Base-by-base conservation (phyloP, 92 coral and sea anemone genomes). In the Bergia sp. region DNA sequence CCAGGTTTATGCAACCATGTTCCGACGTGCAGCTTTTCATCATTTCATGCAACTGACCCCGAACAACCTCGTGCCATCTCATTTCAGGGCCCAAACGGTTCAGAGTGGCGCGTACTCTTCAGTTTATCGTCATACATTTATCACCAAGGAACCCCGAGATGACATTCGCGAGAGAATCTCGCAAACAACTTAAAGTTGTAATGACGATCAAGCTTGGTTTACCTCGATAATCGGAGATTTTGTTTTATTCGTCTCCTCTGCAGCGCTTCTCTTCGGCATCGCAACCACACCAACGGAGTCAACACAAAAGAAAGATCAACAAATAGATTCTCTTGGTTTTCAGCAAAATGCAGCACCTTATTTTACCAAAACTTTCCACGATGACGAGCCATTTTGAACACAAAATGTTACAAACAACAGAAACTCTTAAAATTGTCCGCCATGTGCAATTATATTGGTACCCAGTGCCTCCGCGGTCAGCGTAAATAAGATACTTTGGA, bases 361-460 rank as follows among this genome's bases (percentile, higher is more conserved):
- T 38, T 8, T 21, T 40, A 86, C 49, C 37, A 36, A 65, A 82
- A 76, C 87, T 65, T 83, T 21, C 16, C 37, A 15, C 39, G 11
- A 76, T 71, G 39, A 2, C 49, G 41, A 57, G 23, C 10, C 29
- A 80, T 72, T n/a, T n/a, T 10, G 42, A 13, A 36, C 23, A 16
- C 8, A 73, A 73, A 77, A 66, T 5, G 21, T 23, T 15, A 18
- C n/a, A 7, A 7, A 84, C 41, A 73, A 47, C 37, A 29, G 53
- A 64, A 67, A 76, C 82, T 58, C 82, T 66, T 65, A 83, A 86
- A 86, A 80, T 75, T 11, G 82, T 92, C 92, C 92, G 91, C 97
- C 97, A 94, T 93, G 97, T 94, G 97, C 97, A 93, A 86, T 91
- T 80, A 73, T 77, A 5, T 20, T 86, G 38, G 49, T 86, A 80